A percentile compares a stretch with the other conserved stretches of the same genome.
Conservation (phyloP, 2,113 vertebrate genomes). For the Anguilla rostrata region DNA sequence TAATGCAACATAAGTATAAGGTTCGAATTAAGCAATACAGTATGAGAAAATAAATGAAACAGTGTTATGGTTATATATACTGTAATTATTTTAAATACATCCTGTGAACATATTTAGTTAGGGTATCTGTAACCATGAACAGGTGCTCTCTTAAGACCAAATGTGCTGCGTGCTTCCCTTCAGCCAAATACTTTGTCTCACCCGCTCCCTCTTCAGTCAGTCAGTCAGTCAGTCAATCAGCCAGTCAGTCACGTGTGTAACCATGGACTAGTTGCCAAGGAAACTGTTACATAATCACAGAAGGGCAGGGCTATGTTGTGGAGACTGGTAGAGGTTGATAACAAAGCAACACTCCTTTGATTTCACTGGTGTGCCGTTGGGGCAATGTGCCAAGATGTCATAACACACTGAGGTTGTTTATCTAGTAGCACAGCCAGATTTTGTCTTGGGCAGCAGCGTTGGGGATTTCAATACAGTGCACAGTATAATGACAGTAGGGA, state of each 20-base stretch:
- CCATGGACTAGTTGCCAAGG: constrained; percentile 52
- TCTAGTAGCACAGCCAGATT: neutral
- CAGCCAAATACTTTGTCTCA: neutral
- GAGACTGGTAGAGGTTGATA: constrained; percentile 1
- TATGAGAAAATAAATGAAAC: neutral
- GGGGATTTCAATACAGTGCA: neutral
- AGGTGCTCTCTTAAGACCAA: neutral
- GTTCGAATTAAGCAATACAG: neutral
- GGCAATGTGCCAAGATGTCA: neutral
- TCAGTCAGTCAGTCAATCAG: neutral
- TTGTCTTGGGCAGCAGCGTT: neutral
- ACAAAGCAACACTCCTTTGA: neutral
- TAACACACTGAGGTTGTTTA: neutral
- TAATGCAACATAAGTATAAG: neutral
- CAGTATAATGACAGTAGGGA: neutral
- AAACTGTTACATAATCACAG: constrained; percentile 59
- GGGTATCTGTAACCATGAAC: neutral
- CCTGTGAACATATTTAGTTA: neutral
- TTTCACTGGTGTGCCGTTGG: neutral
- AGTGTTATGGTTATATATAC: neutral
- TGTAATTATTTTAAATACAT: neutral
- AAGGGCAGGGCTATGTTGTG: neutral
- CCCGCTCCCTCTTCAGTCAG: neutral
- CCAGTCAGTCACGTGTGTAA: constrained; percentile 7
- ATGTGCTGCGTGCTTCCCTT: neutral